phyloP scores from a whole-genome alignment of 2,797 vertebrate species.

The Gastrophryne carolinensis region DNA sequence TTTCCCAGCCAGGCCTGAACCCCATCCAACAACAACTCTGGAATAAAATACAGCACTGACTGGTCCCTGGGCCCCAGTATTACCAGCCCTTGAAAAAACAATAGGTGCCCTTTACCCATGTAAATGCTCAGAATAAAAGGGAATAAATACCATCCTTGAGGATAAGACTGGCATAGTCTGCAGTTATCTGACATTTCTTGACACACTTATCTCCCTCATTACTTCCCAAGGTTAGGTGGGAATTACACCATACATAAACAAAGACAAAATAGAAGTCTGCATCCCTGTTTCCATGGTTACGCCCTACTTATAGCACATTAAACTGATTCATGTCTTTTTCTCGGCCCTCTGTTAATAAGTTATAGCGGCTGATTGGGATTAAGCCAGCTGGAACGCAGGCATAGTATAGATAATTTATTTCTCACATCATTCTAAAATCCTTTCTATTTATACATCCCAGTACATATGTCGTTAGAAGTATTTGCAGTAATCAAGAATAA shows the following conservation, averaged over 20 bases:
- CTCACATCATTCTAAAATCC: conserved; percentile 59
- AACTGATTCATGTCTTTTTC: conserved; percentile 79
- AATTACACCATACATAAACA: conserved; percentile 75
- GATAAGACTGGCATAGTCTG: background rate
- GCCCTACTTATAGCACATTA: conserved; percentile 79
- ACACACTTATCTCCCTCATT: conserved; percentile 62
- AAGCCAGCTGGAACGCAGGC: conserved; percentile 66
- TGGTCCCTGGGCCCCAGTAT: no score
- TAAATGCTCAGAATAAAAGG: no score
- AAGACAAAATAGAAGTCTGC: conserved; percentile 67
- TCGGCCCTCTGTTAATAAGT: conserved; percentile 78
- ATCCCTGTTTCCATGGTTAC: conserved; percentile 76
- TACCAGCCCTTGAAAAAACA: no score
- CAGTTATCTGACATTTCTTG: conserved; percentile 58
- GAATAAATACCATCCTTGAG: background rate
- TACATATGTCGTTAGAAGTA: background rate
- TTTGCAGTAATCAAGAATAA: background rate
- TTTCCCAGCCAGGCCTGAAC: no score
- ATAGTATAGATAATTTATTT: conserved; percentile 67
- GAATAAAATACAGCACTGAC: no score
- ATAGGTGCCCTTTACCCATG: background rate
- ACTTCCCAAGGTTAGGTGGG: conserved; percentile 66
- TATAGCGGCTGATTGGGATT: conserved; percentile 71
- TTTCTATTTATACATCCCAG: conserved; percentile 28
- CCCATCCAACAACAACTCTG: no score